A percentile compares a stretch with the other conserved stretches of the same genome.
Evolutionary conservation across 2,113 vertebrate genomes (phyloP).

Genomic region (Vombatus ursinus): DNA sequence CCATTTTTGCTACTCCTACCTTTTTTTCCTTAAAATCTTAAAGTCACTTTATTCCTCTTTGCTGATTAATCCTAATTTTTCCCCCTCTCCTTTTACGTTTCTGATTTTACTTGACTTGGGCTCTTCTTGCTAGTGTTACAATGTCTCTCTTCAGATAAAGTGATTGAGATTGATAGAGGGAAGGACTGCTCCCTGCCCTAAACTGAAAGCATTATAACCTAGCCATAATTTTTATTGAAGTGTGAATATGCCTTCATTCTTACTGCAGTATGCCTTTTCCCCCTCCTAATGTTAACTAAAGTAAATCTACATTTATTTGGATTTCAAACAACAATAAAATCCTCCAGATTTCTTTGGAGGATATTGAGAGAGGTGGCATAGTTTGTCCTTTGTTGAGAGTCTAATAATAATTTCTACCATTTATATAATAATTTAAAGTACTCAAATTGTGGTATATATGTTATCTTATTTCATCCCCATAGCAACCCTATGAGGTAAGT

Average conservation of each 20-base stretch:
- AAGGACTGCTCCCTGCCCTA: neutral
- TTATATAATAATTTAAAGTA: neutral
- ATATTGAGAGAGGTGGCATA: neutral
- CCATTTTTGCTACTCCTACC: neutral
- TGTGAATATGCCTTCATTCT: neutral
- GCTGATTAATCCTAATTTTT: neutral
- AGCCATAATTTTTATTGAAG: neutral
- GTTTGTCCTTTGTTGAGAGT: neutral
- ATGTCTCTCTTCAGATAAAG: neutral
- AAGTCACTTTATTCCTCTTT: neutral
- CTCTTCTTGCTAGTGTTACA: neutral
- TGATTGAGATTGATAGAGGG: neutral
- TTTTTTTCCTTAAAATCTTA: neutral
- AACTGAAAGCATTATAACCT: neutral
- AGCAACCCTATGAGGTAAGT: neutral
- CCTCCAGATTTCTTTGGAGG: neutral
- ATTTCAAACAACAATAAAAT: neutral
- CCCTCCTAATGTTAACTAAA: neutral
- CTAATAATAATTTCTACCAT: neutral
- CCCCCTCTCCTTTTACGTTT: neutral
- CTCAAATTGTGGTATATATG: neutral
- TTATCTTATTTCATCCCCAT: slow-evolving; percentile 23
- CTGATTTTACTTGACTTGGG: neutral
- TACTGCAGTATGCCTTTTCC: neutral
- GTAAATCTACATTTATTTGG: neutral